Conservation (phyloP, 2,113 vertebrate species). For the Odocoileus virginianus region DNA sequence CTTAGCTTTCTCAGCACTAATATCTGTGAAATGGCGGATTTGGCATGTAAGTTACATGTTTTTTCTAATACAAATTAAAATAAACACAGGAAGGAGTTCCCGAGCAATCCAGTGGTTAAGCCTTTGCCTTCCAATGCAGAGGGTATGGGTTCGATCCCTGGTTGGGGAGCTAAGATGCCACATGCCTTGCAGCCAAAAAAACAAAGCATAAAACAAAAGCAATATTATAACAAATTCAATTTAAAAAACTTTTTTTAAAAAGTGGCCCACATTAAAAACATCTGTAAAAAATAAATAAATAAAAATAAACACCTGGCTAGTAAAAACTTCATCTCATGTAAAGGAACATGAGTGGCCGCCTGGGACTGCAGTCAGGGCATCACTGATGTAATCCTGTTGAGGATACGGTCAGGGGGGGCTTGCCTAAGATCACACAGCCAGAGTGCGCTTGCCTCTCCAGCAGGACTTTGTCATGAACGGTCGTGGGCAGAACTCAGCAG, state of each 20-base stretch:
- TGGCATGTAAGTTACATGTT: background rate
- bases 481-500: background rate
- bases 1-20: background rate
- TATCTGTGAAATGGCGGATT: background rate
- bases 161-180: background rate
- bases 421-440: background rate
- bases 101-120: background rate
- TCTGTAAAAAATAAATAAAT: background rate
- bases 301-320: background rate
- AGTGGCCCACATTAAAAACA: background rate
- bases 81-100: background rate
- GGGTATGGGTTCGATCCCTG: background rate
- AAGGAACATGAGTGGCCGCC: background rate
- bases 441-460: background rate
- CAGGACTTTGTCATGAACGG: background rate
- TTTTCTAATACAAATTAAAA: background rate
- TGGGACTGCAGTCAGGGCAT: background rate
- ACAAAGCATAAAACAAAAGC: background rate
- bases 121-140: background rate
- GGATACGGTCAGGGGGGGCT: background rate
- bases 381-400: background rate
- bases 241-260: fast-evolving
- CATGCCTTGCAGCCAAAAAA: background rate
- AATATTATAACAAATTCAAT: background rate
- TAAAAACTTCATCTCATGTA: background rate